These are phyloP conservation scores for Xylota segnis DNA, from an alignment of 2,888 invertebrate genomes.

Conservation along the genomic window DNA sequence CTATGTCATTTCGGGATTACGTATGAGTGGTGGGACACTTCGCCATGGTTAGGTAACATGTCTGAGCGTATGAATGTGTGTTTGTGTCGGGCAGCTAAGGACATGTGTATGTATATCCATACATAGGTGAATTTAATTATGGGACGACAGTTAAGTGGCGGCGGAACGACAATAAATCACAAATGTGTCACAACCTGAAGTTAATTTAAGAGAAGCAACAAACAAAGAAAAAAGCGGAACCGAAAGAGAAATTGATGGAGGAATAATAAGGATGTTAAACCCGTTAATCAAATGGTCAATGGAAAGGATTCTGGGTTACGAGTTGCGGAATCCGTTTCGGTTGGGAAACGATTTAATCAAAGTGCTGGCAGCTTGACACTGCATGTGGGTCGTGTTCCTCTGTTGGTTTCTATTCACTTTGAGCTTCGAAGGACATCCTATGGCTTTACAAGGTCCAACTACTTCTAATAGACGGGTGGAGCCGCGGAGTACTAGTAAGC, in stretches of 20 bases:
- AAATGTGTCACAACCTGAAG: constrained; percentile 73
- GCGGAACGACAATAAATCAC: constrained; percentile 69
- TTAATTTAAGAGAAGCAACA: constrained; percentile 64
- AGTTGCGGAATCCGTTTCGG: constrained; percentile 7
- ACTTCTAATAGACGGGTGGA: no score
- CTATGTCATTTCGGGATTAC: constrained; percentile 71
- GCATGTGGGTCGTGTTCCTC: background rate
- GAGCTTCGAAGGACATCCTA: no score
- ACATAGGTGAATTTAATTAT: constrained; percentile 73
- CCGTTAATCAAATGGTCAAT: constrained; percentile 70
- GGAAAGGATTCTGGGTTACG: constrained; percentile 13
- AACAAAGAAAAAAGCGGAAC: constrained; percentile 11
- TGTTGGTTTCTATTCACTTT: no score
- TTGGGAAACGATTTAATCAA: constrained; percentile 8
- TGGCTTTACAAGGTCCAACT: no score
- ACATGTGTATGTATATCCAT: no score
- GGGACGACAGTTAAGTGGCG: constrained; percentile 66
- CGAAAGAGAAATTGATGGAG: constrained; percentile 37
- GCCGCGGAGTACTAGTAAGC: no score
- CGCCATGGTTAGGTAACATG: constrained; percentile 52
- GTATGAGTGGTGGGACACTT: constrained; percentile 62
- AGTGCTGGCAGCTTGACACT: background rate
- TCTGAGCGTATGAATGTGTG: no score
- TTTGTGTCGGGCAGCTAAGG: constrained; percentile 52
- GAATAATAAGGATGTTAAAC: constrained; percentile 60